Evolutionary conservation across 1,140 invertebrate genomes (phyloP), one percentile per base, ranked within the genome.

Genomic region (Lordiphosa collinella): DNA sequence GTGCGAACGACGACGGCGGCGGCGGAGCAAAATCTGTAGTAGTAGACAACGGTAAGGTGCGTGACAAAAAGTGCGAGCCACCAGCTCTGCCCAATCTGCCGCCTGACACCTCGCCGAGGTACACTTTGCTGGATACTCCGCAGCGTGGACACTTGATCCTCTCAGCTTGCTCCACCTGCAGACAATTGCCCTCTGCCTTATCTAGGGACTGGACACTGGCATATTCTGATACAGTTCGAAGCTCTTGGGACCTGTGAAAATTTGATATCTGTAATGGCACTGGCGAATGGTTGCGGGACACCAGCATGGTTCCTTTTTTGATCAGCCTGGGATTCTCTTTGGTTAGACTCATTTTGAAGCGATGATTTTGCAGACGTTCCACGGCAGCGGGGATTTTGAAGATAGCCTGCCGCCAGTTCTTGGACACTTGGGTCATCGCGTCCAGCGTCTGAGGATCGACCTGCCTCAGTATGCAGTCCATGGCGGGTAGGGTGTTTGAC

Each of bases 201-300:
- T 46, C 65, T 29, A 67, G 43, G 2, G 32, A 43, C 14, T 66
- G 50, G 1, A 14, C 54, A 1, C 47, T 49, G 34, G 51, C 50
- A 32, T 64, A 49, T 5, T 46, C 49, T n/a, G 35, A 54, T 11
- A 46, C 31, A 41, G 25, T 13, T 22, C 43, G 12, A 37, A 61
- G 53, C 47, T 55, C 57, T 16, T 54, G 14, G 36, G 29, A 60
- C 56, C 65, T 74, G 49, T 64, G 60, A 18, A 44, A 55, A 37
- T 76, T 84, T 3, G 72, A 84, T 32, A 38, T 50, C 43, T 78
- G 64, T 32, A 85, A 84, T 84, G 79, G 78, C 73, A 85, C 79
- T 50, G 56, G 58, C 36, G 56, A 49, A 29, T 43, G 50, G 5
- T 48, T 62, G 49, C 43, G 54, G 10, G 50, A 64, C 11, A n/a